Conservation (phyloP, 2,797 vertebrate species). For the Valencia hispanica region DNA sequence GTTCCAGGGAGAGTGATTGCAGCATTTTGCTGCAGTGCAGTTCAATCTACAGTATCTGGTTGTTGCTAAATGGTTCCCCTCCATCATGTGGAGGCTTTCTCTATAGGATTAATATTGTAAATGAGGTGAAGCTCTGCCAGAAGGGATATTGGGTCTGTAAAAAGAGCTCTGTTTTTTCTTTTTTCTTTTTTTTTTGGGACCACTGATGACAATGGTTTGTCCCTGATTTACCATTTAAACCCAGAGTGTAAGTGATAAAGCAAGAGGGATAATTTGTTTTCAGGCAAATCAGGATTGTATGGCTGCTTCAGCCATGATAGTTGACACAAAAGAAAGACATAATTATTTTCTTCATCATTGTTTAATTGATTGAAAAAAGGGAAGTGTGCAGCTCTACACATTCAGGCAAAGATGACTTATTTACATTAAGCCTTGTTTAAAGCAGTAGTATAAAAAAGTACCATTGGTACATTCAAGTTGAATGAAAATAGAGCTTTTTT, state of each 20-base stretch:
- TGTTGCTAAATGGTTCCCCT: constrained; percentile 60
- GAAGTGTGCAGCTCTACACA: constrained; percentile 54
- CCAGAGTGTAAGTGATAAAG: constrained; percentile 29
- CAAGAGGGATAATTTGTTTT: background rate
- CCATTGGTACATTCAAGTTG: constrained; percentile 34
- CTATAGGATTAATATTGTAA: constrained; percentile 45
- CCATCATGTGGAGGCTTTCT: constrained; percentile 49
- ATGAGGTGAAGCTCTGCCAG: constrained; percentile 40
- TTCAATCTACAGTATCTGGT: constrained; percentile 56
- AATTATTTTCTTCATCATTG: constrained; percentile 58
- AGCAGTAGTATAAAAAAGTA: constrained; percentile 43
- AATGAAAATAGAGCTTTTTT: constrained; percentile 11
- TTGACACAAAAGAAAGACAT: constrained; percentile 39
- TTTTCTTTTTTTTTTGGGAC: constrained; percentile 10
- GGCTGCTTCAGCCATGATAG: constrained; percentile 51
- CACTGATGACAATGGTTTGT: constrained; percentile 42
- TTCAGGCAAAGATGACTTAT: constrained; percentile 51
- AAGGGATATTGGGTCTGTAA: constrained; percentile 8
- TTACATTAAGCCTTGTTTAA: constrained; percentile 58
- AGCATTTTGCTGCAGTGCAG: constrained; percentile 62
- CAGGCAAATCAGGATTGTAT: background rate
- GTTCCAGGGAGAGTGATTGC: constrained; percentile 48
- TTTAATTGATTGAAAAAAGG: constrained; percentile 65
- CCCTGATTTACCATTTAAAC: constrained; percentile 42
- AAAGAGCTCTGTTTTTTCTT: constrained; percentile 14